phyloP scores from a whole-genome alignment of 2,888 invertebrate species.

The Dicyrtoma fusca region DNA sequence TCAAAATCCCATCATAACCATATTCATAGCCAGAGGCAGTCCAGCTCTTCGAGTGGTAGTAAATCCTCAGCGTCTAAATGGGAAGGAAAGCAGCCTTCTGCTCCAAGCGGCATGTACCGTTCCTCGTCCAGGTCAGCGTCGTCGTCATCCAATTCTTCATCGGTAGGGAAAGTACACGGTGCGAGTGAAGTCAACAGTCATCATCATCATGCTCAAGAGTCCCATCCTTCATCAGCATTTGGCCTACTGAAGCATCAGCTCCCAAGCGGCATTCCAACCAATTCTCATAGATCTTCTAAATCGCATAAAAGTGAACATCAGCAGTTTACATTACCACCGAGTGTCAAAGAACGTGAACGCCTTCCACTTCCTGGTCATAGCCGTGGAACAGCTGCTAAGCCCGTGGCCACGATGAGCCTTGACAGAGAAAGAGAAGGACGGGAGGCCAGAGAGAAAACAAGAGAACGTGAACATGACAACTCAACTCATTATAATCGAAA shows the following conservation, averaged over 20 bases:
- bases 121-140: not conserved
- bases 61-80: not conserved
- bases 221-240: constrained; percentile 1
- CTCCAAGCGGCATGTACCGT: no score
- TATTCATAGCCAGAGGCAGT: not conserved
- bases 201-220: not conserved
- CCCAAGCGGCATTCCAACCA: no score
- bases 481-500: not conserved
- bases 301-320: constrained; percentile 14
- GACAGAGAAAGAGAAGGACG: not conserved
- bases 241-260: not conserved
- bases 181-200: constrained; percentile 18
- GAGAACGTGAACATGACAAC: not conserved
- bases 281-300: constrained; percentile 16
- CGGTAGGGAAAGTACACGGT: constrained; percentile 16
- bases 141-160: constrained; percentile 2
- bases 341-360: constrained; percentile 30
- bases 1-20: constrained; percentile 24
- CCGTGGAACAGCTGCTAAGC: constrained; percentile 20
- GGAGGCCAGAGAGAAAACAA: no score
- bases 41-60: not conserved
- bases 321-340: constrained; percentile 4
- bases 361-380: constrained; percentile 19
- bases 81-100: constrained; percentile 10
- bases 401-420: not conserved